Conservation (phyloP, 2,797 vertebrate genomes). For the Aythya fuligula region DNA sequence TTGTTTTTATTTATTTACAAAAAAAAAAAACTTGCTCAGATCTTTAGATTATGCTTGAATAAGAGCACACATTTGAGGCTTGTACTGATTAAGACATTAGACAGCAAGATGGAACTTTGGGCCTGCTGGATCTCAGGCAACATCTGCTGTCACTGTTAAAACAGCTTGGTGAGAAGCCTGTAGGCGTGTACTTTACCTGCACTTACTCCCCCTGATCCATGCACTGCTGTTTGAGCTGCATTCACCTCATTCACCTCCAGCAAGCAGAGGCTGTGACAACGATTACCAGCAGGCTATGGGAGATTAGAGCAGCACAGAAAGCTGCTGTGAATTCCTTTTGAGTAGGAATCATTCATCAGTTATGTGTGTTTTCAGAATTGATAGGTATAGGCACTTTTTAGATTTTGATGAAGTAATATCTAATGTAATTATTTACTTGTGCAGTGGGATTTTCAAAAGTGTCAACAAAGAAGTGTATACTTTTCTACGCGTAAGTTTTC, state of each 20-base stretch:
- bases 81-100: neutral
- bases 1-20: neutral
- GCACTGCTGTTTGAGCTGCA: neutral
- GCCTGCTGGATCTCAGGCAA: neutral
- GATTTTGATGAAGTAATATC: neutral
- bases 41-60: neutral
- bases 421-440: neutral
- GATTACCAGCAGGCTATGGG: neutral
- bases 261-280: neutral
- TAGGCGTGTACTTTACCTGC: neutral
- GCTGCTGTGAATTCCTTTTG: neutral
- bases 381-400: neutral
- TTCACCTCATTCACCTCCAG: neutral
- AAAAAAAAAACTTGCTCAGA: neutral
- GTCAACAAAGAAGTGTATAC: neutral
- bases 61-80: neutral
- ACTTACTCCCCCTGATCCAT: neutral
- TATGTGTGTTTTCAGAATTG: neutral
- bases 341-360: neutral
- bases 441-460: neutral
- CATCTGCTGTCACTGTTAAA: fast-evolving
- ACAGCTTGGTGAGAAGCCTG: neutral
- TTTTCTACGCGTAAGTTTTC: neutral
- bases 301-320: neutral
- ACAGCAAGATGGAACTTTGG: neutral